Conservation (phyloP, 2,113 vertebrate species). For the Guaruba guarouba region DNA sequence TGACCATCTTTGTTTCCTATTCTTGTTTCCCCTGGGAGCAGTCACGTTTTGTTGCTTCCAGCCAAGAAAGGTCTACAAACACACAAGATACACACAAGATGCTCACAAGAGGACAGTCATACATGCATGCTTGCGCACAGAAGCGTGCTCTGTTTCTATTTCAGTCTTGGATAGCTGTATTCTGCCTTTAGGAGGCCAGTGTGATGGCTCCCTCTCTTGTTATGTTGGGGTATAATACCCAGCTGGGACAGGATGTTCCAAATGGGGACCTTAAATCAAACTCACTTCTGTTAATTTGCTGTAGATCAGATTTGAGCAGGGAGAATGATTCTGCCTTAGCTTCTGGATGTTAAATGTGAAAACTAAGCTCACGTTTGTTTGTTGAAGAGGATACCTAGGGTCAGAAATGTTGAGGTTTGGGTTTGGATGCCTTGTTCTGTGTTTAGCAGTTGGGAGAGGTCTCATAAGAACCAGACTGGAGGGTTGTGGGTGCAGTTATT, state of each 20-base stretch:
- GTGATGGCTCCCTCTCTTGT: constrained; percentile 56
- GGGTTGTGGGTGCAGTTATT: neutral
- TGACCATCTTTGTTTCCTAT: constrained; percentile 19
- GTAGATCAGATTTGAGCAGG: neutral
- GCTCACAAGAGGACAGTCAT: neutral
- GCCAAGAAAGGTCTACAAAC: neutral
- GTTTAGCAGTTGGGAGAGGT: neutral
- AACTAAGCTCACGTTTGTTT: neutral
- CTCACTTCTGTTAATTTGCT: neutral
- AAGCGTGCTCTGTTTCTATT: neutral
- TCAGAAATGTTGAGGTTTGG: neutral
- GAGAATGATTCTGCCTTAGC: neutral
- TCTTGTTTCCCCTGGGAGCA: neutral
- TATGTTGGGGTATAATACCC: neutral
- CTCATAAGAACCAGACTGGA: neutral
- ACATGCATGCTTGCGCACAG: neutral
- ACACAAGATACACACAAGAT: neutral
- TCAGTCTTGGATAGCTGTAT: neutral
- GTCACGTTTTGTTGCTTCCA: neutral
- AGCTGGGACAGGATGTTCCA: neutral
- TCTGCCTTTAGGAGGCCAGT: neutral
- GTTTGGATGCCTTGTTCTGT: neutral
- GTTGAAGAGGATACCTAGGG: neutral
- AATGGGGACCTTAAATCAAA: neutral
- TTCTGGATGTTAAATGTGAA: neutral